Conservation (phyloP, 2,888 invertebrate genomes). For the Spialia ferax region DNA sequence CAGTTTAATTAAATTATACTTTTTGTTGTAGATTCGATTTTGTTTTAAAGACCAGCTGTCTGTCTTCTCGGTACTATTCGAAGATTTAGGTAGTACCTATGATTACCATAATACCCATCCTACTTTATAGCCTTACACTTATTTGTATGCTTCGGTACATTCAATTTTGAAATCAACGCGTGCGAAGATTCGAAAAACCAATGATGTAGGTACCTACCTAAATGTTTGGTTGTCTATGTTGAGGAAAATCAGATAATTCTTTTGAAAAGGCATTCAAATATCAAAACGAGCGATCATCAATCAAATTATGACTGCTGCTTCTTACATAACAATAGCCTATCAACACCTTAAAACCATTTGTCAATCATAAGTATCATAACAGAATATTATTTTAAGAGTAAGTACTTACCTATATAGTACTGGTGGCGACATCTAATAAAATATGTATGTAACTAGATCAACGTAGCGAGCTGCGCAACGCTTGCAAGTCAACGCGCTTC, state of each 20-base stretch:
- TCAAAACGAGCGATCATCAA: not conserved
- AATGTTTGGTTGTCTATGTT: too few species aligned
- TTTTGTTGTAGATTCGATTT: not conserved
- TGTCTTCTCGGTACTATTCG: too few species aligned
- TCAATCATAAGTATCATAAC: not conserved
- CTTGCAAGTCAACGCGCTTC: not conserved
- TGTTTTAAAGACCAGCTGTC: not conserved
- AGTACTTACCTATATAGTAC: not conserved
- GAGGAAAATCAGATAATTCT: too few species aligned
- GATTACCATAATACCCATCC: too few species aligned
- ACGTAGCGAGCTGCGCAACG: not conserved
- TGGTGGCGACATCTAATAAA: not conserved
- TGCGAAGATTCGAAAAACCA: too few species aligned
- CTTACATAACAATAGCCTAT: not conserved
- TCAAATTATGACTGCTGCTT: not conserved
- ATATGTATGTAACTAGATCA: not conserved
- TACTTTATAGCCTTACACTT: too few species aligned
- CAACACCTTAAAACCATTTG: not conserved
- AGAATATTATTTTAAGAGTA: not conserved
- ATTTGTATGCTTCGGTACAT: too few species aligned
- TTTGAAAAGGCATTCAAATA: too few species aligned
- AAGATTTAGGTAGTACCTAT: too few species aligned
- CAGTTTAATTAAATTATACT: not conserved
- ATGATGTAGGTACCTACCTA: too few species aligned
- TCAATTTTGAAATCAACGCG: too few species aligned